Base-by-base conservation (phyloP, 2,113 vertebrate species). In the Cranoglanis bouderius region DNA sequence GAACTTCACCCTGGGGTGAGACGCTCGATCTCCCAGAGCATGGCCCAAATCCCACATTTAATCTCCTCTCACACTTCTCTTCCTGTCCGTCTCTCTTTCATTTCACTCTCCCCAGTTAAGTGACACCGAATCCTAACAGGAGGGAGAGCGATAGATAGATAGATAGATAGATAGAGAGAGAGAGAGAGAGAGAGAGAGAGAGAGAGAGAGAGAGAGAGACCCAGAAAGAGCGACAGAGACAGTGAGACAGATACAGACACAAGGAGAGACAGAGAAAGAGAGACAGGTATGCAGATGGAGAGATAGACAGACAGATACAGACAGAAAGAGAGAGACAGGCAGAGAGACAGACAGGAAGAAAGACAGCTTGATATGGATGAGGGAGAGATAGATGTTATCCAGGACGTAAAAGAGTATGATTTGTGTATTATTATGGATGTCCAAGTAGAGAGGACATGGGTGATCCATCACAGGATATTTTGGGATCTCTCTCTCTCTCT, bases 361-460 rank as follows among this genome's bases (percentile, higher is more conserved):
- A 74, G 74, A 72, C 13, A 57, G 82, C 59, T 21, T 46, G 5
- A 43, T 16, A 77, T 2, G 46, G 5, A 10, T 21, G 35, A n/a
- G 13, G 40, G n/a, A 38, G 4, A 70, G 35, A 61, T 0, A 6
- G 14, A 40, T 70, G 46, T 38, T 63, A 67, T 61, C 32, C 21
- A 67, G 43, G 46, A 78, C 55, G 61, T 40, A 67, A 53, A 49
- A 55, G 59, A 26, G 70, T 40, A 38, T 78, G 29, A 86, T 77
- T 77, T n/a, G 35, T 40, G 51, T 32, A 65, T 40, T 43, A 78
- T 82, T 87, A 82, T 70, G 32, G 61, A 49, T 87, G 59, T 67
- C 75, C 86, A 55, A 12, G 43, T 13, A 24, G 43, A 53, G 38
- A 87, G 40, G 49, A 78, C 13, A 77, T 0, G 14, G 70, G 59